Evolutionary conservation across 2,888 invertebrate species (phyloP).

Genomic region (Hirtodrosophila trivittata): DNA sequence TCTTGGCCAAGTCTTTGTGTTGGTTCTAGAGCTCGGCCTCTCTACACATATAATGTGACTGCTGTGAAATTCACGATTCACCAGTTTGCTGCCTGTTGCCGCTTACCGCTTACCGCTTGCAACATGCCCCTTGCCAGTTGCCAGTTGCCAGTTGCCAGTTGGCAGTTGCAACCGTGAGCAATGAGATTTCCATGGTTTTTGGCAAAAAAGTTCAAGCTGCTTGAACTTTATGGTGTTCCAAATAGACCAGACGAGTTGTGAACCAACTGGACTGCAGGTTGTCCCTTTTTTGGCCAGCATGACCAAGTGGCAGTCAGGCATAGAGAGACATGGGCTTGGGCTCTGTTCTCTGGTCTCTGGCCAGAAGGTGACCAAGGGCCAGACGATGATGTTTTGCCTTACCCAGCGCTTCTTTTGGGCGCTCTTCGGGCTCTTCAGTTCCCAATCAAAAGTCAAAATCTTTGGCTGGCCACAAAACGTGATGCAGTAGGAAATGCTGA

Average conservation of each 20-base stretch:
- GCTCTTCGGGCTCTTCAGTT: conserved; percentile 30
- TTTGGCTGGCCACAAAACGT: conserved; percentile 77
- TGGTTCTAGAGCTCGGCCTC: conserved; percentile 12
- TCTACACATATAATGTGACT: conserved; percentile 69
- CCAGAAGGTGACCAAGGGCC: conserved; percentile 57
- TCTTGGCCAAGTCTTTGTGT: conserved; percentile 17
- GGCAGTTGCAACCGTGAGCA: conserved; percentile 40
- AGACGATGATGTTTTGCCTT: conserved; percentile 35
- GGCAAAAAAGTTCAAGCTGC: conserved; percentile 71
- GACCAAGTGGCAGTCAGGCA: conserved; percentile 37
- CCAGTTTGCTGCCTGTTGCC: conserved; percentile 49
- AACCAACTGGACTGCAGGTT: conserved; percentile 63
- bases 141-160: conserved; percentile 1
- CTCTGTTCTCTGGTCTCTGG: conserved; percentile 7
- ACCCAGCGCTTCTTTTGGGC: conserved; percentile 27
- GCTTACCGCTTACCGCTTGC: not conserved
- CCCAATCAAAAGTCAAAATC: conserved; percentile 80
- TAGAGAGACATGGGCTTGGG: conserved; percentile 1
- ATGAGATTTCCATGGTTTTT: conserved; percentile 60
- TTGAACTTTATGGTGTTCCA: conserved; percentile 78
- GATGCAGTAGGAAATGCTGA: conserved; percentile 82
- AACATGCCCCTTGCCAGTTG: not conserved
- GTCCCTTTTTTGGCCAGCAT: conserved; percentile 70
- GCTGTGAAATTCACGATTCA: conserved; percentile 75
- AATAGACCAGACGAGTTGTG: conserved; percentile 60